These are phyloP conservation scores for Galeopsomyia nigrocyanea DNA, from an alignment of 2,888 invertebrate species.

Conservation along the genomic window DNA sequence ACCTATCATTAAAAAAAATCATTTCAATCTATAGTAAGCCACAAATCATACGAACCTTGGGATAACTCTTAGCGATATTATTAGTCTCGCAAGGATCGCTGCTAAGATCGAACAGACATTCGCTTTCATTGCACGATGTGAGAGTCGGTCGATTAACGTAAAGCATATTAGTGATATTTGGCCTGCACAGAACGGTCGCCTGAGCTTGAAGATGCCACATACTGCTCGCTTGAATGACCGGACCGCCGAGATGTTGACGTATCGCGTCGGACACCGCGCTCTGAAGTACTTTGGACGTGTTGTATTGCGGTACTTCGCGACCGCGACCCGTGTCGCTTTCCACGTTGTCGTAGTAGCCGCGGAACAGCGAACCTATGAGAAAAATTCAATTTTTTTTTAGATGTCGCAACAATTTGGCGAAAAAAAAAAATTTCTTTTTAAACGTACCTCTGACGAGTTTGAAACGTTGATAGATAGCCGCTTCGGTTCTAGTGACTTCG, in stretches of 20 bases:
- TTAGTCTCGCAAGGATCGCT: constrained; percentile 85
- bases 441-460: constrained; percentile 62
- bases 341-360: constrained; percentile 62
- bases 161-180: constrained; percentile 48
- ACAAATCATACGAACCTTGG: constrained; percentile 51
- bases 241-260: constrained; percentile 60
- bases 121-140: constrained; percentile 66
- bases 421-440: no score
- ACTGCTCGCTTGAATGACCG: constrained; percentile 63
- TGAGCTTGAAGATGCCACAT: constrained; percentile 59
- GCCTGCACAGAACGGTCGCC: constrained; percentile 58
- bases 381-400: no score
- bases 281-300: constrained; percentile 56
- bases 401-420: no score
- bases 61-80: constrained; percentile 71
- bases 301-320: constrained; percentile 56
- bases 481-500: constrained; percentile 61
- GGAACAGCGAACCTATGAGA: constrained; percentile 52
- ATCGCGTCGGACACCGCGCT: constrained; percentile 63
- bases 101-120: constrained; percentile 83
- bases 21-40: no score
- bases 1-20: constrained; percentile 29
- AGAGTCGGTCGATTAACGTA: constrained; percentile 51
- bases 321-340: constrained; percentile 62
- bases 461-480: constrained; percentile 61